phyloP scores from a whole-genome alignment of 2,888 invertebrate genomes.

The Orthosia gothica region DNA sequence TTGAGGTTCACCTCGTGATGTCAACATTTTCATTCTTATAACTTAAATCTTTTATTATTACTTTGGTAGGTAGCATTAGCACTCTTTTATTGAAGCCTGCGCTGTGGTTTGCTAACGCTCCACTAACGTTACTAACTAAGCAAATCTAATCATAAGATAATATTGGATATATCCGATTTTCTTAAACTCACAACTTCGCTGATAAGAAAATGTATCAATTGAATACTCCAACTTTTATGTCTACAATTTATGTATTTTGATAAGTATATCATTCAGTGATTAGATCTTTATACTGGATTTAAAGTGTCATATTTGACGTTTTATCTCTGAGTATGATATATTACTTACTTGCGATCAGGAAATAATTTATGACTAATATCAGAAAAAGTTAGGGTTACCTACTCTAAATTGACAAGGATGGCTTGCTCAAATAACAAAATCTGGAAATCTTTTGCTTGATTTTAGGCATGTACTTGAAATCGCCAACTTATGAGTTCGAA shows the following conservation, averaged over 20 bases:
- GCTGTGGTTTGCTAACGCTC: conserved; percentile 33
- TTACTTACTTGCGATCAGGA: conserved; percentile 13
- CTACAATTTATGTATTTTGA: conserved; percentile 17
- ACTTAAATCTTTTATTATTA: conserved; percentile 7
- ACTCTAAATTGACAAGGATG: not conserved
- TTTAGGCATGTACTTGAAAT: not conserved
- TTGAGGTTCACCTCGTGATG: not conserved
- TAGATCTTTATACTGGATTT: conserved; percentile 27
- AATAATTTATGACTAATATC: not conserved
- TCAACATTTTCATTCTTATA: not conserved
- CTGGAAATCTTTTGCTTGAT: not conserved
- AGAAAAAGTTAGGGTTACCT: not conserved
- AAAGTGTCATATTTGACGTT: conserved; percentile 21
- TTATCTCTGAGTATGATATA: conserved; percentile 23
- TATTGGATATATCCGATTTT: conserved; percentile 26
- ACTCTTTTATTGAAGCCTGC: not conserved
- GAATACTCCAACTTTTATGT: not conserved
- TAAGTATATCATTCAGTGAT: conserved; percentile 32
- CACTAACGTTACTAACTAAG: conserved; percentile 32
- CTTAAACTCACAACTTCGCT: conserved; percentile 23
- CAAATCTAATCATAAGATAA: conserved; percentile 46
- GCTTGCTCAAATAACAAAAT: not conserved
- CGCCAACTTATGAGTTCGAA: not conserved
- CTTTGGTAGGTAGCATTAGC: not conserved
- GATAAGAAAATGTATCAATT: conserved; percentile 42